phyloP scores from a whole-genome alignment of 2,113 vertebrate genomes.

The Gymnogyps californianus region DNA sequence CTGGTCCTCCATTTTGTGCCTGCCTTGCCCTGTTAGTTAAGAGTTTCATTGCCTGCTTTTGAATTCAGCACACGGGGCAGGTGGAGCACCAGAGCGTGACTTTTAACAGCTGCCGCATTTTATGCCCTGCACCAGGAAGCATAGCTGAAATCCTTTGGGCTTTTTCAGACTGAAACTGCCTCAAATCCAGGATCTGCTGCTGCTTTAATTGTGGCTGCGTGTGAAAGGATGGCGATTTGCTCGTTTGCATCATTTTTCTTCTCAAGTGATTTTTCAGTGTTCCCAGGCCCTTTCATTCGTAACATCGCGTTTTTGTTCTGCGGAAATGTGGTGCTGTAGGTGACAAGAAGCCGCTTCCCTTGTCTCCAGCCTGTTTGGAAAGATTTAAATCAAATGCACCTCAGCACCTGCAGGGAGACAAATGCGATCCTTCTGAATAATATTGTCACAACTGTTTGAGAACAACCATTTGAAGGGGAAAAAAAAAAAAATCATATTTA shows the following conservation, averaged over 20 bases:
- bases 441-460: neutral
- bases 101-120: neutral
- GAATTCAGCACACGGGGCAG: neutral
- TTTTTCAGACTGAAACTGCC: neutral
- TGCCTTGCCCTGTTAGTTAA: neutral
- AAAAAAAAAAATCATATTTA: neutral
- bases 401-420: neutral
- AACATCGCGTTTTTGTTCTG: fast-evolving
- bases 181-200: neutral
- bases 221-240: neutral
- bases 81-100: neutral
- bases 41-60: neutral
- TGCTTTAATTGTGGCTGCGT: neutral
- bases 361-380: neutral
- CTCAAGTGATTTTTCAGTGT: neutral
- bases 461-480: neutral
- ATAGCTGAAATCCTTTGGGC: neutral
- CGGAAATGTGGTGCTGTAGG: neutral
- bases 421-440: fast-evolving
- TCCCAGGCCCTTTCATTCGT: neutral
- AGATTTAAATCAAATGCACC: neutral
- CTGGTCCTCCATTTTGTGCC: neutral
- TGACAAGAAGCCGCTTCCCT: neutral
- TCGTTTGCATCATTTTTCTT: neutral
- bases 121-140: neutral